A percentile compares a stretch with the other conserved stretches of the same genome.
Evolutionary conservation across 2,888 invertebrate species (phyloP).

Genomic region (Drosophila subsilvestris): DNA sequence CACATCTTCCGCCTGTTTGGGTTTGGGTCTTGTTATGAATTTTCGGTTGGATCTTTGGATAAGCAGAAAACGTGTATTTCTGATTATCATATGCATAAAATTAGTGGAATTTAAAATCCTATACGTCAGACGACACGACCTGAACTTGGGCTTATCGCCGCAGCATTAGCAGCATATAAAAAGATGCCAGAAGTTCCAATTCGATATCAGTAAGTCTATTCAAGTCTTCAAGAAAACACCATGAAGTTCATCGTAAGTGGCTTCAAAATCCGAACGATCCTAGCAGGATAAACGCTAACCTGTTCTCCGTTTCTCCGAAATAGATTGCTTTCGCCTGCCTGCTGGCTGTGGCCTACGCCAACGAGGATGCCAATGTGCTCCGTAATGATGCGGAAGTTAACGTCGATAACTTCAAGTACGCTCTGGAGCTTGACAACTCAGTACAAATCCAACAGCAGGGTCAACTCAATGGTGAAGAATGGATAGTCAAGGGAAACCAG

Average conservation of each 20-base stretch:
- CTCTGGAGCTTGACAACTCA: constrained; percentile 68
- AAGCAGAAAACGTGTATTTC: constrained; percentile 40
- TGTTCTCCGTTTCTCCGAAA: not conserved
- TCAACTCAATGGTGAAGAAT: constrained; percentile 39
- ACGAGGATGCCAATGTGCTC: constrained; percentile 65
- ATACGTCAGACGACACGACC: constrained; percentile 22
- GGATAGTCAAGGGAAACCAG: constrained; percentile 51
- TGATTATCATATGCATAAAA: constrained; percentile 52
- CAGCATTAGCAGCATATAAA: constrained; percentile 41
- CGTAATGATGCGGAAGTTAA: constrained; percentile 66
- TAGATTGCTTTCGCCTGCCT: constrained; percentile 78
- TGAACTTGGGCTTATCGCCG: constrained; percentile 42
- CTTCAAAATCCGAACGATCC: not conserved
- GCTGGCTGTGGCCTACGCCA: constrained; percentile 68
- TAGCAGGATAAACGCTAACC: constrained; percentile 5
- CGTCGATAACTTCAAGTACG: constrained; percentile 63
- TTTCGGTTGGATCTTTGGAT: constrained; percentile 21
- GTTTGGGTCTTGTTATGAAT: constrained; percentile 7
- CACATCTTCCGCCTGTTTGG: constrained; percentile 37
- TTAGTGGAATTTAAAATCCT: constrained; percentile 41
- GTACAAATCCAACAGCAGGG: constrained; percentile 69
- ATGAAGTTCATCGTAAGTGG: constrained; percentile 69
- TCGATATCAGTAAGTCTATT: constrained; percentile 60
- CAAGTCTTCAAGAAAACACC: constrained; percentile 57
- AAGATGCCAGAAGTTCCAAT: constrained; percentile 24